These are phyloP conservation scores for Microplitis mediator DNA, from an alignment of 1,140 invertebrate genomes.

Conservation along the genomic window DNA sequence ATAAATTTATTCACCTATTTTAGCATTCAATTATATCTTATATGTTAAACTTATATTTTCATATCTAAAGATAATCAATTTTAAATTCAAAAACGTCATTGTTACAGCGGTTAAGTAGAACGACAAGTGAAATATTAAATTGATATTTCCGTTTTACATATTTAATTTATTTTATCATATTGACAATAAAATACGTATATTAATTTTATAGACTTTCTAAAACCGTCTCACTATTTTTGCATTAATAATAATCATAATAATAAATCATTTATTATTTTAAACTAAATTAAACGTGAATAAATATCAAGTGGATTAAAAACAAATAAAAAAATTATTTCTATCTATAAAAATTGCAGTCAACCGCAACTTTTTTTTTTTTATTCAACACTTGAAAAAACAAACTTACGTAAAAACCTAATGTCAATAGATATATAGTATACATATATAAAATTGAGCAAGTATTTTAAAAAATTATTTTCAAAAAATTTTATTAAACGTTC, in stretches of 20 bases:
- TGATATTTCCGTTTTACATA: slow-evolving; percentile 31
- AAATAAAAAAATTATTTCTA: not conserved
- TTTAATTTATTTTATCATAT: slow-evolving; percentile 1
- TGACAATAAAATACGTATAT: not conserved
- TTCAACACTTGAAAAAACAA: slow-evolving; percentile 23
- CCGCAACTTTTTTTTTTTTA: slow-evolving; percentile 10
- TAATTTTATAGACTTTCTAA: not conserved
- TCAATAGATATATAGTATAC: slow-evolving; percentile 21
- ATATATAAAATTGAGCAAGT: not conserved
- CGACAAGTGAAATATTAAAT: slow-evolving; percentile 34
- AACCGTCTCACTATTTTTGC: no score
- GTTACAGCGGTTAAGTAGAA: not conserved
- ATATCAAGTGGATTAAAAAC: not conserved
- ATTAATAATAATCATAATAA: not conserved
- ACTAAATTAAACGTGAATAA: not conserved
- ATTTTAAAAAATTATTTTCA: not conserved
- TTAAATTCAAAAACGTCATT: not conserved
- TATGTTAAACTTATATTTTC: no score
- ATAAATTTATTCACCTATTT: no score
- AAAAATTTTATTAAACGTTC: not conserved
- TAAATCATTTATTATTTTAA: not conserved
- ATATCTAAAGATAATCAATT: not conserved
- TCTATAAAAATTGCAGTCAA: slow-evolving; percentile 21
- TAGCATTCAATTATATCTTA: no score
- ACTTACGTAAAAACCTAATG: slow-evolving; percentile 28